These are phyloP conservation scores for Melinaea marsaeus DNA, from an alignment of 2,888 invertebrate species.

Conservation along the genomic window DNA sequence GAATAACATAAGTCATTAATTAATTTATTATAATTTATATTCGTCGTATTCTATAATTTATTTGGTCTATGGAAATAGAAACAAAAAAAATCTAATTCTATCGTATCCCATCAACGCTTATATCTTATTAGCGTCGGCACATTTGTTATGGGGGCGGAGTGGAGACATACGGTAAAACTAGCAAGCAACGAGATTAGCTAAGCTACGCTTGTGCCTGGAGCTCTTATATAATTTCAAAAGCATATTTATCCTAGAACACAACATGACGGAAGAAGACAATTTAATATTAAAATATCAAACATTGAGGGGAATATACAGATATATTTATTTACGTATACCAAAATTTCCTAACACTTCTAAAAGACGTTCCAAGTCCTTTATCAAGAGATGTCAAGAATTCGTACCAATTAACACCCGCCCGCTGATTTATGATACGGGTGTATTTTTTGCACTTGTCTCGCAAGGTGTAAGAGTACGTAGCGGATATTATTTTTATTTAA, in stretches of 20 bases:
- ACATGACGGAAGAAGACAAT: too few relatives aligned
- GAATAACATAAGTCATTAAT: too few relatives aligned
- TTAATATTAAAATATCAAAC: too few relatives aligned
- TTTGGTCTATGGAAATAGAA: neutral
- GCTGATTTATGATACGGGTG: slow-evolving; percentile 64
- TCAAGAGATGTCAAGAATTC: slow-evolving; percentile 59
- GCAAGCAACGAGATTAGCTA: too few relatives aligned
- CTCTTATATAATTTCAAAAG: too few relatives aligned
- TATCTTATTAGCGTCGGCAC: slow-evolving; percentile 65
- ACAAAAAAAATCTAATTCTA: slow-evolving; percentile 50
- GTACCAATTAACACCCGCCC: slow-evolving; percentile 72
- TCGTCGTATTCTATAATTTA: too few relatives aligned
- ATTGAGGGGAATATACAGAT: too few relatives aligned
- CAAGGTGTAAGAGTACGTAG: slow-evolving; percentile 56
- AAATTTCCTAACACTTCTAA: neutral
- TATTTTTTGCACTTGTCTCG: slow-evolving; percentile 57
- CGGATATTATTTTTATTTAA: too few relatives aligned
- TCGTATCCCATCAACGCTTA: slow-evolving; percentile 40
- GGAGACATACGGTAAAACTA: slow-evolving; percentile 30
- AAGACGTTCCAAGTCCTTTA: slow-evolving; percentile 39
- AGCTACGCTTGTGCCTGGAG: too few relatives aligned
- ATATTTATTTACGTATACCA: neutral
- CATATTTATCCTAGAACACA: too few relatives aligned
- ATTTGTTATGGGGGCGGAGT: slow-evolving; percentile 55
- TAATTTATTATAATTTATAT: too few relatives aligned